These are phyloP conservation scores for Julus scandinavius DNA, from an alignment of 2,888 invertebrate genomes.

Conservation along the genomic window DNA sequence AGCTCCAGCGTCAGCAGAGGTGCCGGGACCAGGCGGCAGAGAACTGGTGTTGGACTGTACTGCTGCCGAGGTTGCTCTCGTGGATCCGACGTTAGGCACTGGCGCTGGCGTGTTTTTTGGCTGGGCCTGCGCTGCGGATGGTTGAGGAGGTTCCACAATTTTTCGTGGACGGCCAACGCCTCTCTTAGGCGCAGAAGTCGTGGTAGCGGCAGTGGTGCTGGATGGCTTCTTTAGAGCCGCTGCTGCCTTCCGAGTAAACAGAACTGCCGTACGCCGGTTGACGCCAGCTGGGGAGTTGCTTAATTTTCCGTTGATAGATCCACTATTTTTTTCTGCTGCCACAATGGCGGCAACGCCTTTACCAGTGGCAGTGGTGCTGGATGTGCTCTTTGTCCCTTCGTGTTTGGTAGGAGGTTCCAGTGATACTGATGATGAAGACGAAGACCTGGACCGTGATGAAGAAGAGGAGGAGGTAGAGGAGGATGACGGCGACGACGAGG, in stretches of 20 bases:
- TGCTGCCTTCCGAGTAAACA: constrained; percentile 77
- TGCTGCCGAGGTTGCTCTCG: background rate
- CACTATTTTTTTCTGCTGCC: background rate
- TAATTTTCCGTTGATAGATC: background rate
- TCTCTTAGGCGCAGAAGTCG: constrained; percentile 57
- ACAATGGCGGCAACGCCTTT: constrained; percentile 31
- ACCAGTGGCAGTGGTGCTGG: background rate
- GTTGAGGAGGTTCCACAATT: constrained; percentile 59
- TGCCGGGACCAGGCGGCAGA: background rate
- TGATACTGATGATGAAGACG: constrained; percentile 49
- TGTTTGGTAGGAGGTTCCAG: background rate
- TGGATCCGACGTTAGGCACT: background rate
- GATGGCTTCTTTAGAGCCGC: constrained; percentile 63
- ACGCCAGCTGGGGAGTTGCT: constrained; percentile 69
- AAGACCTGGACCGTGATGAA: constrained; percentile 9
- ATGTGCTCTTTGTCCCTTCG: background rate
- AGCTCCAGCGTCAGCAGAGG: background rate
- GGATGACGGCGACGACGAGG: too few species aligned
- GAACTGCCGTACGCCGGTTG: constrained; percentile 79
- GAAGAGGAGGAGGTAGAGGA: too few species aligned
- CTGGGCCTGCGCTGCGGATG: background rate
- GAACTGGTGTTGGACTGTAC: background rate
- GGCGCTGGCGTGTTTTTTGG: background rate
- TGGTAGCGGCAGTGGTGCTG: constrained; percentile 55
- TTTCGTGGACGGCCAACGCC: constrained; percentile 62